Percentiles rank a stretch among this genome's conserved stretches.
Evolutionary conservation across 1,140 invertebrate species (phyloP).

Genomic region (Bombyx mori): ASM3026992v2 NC_085119.1:10924001-10924500

Average conservation of each 20-base stretch:
- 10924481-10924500: no score
- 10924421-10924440: slow-evolving; percentile 1
- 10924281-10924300: slow-evolving; percentile 32
- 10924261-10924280: slow-evolving; percentile 32
- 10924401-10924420: slow-evolving; percentile 32
- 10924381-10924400: slow-evolving; percentile 35
- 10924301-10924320: slow-evolving; percentile 38
- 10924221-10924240: slow-evolving; percentile 11
- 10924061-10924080: no score
- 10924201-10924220: not conserved
- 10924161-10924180: no score
- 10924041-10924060: no score
- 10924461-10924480: no score
- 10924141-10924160: no score
- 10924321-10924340: slow-evolving; percentile 37
- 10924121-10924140: no score
- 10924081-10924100: no score
- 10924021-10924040: no score
- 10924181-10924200: no score
- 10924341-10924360: slow-evolving; percentile 29
- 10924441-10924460: not conserved
- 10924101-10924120: no score
- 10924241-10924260: slow-evolving; percentile 16
- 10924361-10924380: slow-evolving; percentile 34
- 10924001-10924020: no score